Base-by-base conservation (phyloP, 2,113 vertebrate genomes). In the Amblyopsis rosae region DNA sequence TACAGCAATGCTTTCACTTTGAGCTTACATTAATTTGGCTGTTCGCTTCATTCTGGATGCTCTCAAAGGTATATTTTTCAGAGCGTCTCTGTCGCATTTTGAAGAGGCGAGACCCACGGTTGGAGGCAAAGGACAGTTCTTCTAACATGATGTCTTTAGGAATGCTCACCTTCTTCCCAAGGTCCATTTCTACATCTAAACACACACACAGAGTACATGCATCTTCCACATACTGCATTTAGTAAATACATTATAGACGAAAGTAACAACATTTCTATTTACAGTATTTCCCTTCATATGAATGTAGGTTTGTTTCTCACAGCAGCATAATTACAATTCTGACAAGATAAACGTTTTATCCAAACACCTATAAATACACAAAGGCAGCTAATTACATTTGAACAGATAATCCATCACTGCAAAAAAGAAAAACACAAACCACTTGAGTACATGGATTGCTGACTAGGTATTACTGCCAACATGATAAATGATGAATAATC, bases 71-170 rank as follows among this genome's bases (percentile, higher is more conserved):
- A 77, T 95, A 99, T 83, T 98, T 99, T 84, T 98, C 97, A 0
- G 96, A 96, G 81, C 98, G 95, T 74, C 91, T 91, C 91, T 99
- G 96, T 12, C 98, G 94, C 90, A 94, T 95, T 91, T 98, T 97
- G 86, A 99, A 99, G 35, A 99, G 94, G 32, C 95, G 91, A 69
- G 98, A 96, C 0, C 97, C 98, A 55, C 96, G 94, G 86, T 99
- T 99, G 74, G 94, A 93, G 65, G 94, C 87, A 0, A 95, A 91
- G 0, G 96, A 97, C 50, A 99, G 73, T 75, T 99, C 98, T 59
- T 99, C 98, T 79, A 98, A 86, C 97, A 99, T 99, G 87, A 99
- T 98, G 70, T 99, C 98, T 79, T 92, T 95, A 19, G 97, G 97
- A 0, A 90, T 85, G 69, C 92, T 96, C 82, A 97, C 85, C 82